phyloP scores from a whole-genome alignment of 2,797 vertebrate genomes.

The Halcyon chelicuti region DNA sequence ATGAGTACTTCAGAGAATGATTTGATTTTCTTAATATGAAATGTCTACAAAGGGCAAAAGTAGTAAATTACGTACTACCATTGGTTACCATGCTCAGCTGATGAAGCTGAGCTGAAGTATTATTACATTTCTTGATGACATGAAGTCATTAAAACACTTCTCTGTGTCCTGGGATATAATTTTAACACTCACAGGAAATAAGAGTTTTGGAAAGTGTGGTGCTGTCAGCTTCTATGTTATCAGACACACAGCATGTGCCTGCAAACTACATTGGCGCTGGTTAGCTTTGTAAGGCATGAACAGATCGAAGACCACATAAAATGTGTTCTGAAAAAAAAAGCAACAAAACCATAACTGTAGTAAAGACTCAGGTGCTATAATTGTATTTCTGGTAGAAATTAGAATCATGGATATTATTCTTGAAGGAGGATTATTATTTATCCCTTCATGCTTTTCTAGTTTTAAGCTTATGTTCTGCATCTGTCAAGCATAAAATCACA shows the following conservation, averaged over 20 bases:
- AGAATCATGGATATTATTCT: neutral
- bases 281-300: constrained; percentile 21
- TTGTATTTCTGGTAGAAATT: neutral
- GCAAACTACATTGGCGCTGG: neutral
- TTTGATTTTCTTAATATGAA: constrained; percentile 38
- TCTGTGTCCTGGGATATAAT: constrained; percentile 28
- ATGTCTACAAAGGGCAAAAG: neutral
- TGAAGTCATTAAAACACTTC: constrained; percentile 38
- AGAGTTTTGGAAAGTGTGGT: neutral
- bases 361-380: constrained; percentile 3
- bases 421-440: neutral
- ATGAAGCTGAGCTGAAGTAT: neutral
- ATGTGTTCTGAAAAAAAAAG: neutral
- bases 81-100: constrained; percentile 14
- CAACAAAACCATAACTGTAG: neutral
- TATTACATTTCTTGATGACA: constrained; percentile 40
- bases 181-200: constrained; percentile 38
- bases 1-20: neutral
- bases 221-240: constrained; percentile 14
- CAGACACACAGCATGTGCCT: neutral
- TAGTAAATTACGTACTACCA: constrained; percentile 23
- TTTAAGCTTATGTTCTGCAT: neutral
- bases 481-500: neutral
- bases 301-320: constrained; percentile 2
- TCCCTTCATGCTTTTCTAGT: neutral